These are phyloP conservation scores for Oxyruncus cristatus DNA, from an alignment of 2,113 vertebrate genomes.

Conservation along the genomic window DNA sequence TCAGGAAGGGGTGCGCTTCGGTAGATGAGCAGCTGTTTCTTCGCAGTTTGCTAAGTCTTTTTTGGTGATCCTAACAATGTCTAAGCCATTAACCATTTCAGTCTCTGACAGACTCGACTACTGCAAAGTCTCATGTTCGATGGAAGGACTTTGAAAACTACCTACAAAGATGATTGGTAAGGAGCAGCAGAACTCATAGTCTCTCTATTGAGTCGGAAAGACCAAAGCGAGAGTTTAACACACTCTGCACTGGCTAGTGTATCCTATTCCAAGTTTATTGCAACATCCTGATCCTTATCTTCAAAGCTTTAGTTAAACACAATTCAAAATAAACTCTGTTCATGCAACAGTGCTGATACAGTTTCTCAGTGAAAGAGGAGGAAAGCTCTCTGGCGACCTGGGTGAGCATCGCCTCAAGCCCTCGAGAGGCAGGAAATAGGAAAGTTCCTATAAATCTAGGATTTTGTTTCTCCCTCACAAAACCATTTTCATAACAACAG, in stretches of 20 bases:
- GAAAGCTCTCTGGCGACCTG: neutral
- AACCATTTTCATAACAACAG: neutral
- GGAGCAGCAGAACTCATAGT: neutral
- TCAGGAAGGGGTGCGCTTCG: neutral
- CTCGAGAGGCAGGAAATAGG: neutral
- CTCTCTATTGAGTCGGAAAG: neutral
- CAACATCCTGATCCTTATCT: constrained; percentile 48
- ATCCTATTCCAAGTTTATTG: constrained; percentile 31
- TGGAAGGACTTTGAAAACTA: neutral
- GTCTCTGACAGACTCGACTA: neutral
- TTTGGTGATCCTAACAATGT: neutral
- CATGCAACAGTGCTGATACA: neutral
- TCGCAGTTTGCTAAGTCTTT: neutral
- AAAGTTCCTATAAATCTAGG: neutral
- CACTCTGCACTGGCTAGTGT: neutral
- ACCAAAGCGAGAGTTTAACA: neutral
- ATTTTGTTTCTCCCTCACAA: neutral
- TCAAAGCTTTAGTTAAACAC: constrained; percentile 42
- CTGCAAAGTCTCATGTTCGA: neutral
- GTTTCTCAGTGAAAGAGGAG: neutral
- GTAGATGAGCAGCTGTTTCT: neutral
- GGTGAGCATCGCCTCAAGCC: neutral
- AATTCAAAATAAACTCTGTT: neutral
- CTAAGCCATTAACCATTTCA: neutral
- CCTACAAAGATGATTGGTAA: neutral